phyloP scores from a whole-genome alignment of 2,113 vertebrate genomes.

The Paraplagusia blochii region DNA sequence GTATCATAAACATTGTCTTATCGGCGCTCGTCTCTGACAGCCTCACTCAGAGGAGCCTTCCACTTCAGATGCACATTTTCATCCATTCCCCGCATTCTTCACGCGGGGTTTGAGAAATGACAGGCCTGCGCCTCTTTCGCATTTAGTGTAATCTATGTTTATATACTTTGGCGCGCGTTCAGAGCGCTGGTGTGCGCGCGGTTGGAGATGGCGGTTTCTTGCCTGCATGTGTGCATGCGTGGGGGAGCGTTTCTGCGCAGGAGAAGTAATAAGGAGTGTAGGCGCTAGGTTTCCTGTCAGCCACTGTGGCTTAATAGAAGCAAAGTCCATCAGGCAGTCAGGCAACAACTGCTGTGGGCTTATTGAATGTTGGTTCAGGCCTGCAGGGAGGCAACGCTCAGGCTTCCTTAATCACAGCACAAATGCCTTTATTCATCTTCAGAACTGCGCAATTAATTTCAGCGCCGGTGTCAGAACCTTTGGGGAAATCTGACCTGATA shows the following conservation, averaged over 20 bases:
- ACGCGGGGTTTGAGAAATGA: slow-evolving; percentile 44
- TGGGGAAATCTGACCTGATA: slow-evolving; percentile 73
- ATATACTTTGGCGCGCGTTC: slow-evolving; percentile 6
- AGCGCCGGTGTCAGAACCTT: slow-evolving; percentile 61
- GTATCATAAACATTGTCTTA: slow-evolving; percentile 52
- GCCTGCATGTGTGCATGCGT: slow-evolving; percentile 19
- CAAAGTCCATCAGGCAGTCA: slow-evolving; percentile 45
- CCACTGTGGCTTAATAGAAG: slow-evolving; percentile 28
- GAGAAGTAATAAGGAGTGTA: slow-evolving; percentile 13
- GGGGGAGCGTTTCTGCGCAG: slow-evolving; percentile 15
- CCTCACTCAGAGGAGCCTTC: slow-evolving; percentile 15
- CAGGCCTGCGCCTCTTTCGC: slow-evolving; percentile 30
- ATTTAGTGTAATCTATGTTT: slow-evolving; percentile 15
- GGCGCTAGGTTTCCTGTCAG: slow-evolving; percentile 58
- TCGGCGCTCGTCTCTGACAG: slow-evolving; percentile 30
- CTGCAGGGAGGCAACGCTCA: slow-evolving; percentile 52
- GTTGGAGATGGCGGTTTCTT: neutral
- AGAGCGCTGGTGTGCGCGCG: slow-evolving; percentile 5
- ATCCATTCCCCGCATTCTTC: slow-evolving; percentile 3
- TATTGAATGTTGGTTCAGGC: slow-evolving; percentile 61
- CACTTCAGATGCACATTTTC: slow-evolving; percentile 6
- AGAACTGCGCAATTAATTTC: slow-evolving; percentile 70
- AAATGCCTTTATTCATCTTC: slow-evolving; percentile 70
- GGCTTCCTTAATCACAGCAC: slow-evolving; percentile 67
- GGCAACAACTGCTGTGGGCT: slow-evolving; percentile 49